Base-by-base conservation (phyloP, 2,888 invertebrate genomes). In the Tachina fera region DNA sequence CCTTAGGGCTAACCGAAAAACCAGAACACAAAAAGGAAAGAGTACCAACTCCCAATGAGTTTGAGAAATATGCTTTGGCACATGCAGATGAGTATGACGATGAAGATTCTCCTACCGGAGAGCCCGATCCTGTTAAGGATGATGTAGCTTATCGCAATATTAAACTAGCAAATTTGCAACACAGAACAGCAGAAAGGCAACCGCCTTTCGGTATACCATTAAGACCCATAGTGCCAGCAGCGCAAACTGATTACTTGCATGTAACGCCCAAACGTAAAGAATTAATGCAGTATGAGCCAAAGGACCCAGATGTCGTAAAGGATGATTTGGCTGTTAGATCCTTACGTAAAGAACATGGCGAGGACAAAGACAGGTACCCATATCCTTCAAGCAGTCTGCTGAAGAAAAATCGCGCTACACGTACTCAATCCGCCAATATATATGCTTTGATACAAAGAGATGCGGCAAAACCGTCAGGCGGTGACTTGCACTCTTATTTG, bases 171-270 rank as follows among this genome's bases (percentile, higher is more conserved):
- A 97, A 97, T 89, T 95, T 95, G 90, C 94, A 94, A 65, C 92
- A 95, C 58, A 96, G 95, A 91, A 94, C 96, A 9, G 90, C 95
- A 4, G 97, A 97, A 74, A 96, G 96, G 16, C 98, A 98, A 90
- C 97, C 97, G 51, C 97, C 96, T 1, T 98, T 98, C 91, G 98
- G 98, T 22, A 98, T 98, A 90, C 98, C 98, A 0, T 92, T 97
- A 51, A 97, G 97, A 3, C 97, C 97, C 13, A 95, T 97, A 31
- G 95, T 96, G 0, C 95, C 96, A 1, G 96, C 97, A 8, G 95
- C 97, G 0, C 95, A 96, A 84, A 96, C 95, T 88, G 97, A 98
- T 91, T 98, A 98, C 90, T 93, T 98, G 77, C 97, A 97, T 90
- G 96, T 96, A 1, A 94, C 94, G 14, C 96, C 96, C 4, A 88